A percentile compares a stretch with the other conserved stretches of the same genome.
phyloP scores from a whole-genome alignment of 2,113 vertebrate species.

The Larimichthys crocea region DNA sequence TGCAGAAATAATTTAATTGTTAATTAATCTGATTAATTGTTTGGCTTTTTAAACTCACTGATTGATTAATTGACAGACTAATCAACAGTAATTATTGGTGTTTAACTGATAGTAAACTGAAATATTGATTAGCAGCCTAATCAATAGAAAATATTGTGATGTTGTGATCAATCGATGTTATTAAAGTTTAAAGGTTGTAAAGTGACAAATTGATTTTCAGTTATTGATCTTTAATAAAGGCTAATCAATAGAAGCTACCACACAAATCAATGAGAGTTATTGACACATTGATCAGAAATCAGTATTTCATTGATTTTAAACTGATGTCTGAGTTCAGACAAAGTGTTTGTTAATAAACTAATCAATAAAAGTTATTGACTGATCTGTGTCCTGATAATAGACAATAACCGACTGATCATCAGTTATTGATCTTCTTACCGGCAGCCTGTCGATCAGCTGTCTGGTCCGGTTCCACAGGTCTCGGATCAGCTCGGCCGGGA shows the following conservation, averaged over 20 bases:
- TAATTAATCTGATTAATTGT: background rate
- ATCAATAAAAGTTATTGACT: background rate
- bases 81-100: background rate
- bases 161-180: background rate
- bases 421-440: constrained; percentile 61
- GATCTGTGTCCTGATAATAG: too few species aligned
- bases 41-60: too few species aligned
- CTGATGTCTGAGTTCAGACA: background rate
- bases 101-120: background rate
- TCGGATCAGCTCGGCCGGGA: constrained; percentile 50
- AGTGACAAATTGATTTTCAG: background rate
- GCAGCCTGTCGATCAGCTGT: constrained; percentile 51
- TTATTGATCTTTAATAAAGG: background rate
- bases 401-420: background rate
- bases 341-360: background rate
- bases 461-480: constrained; percentile 59
- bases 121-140: background rate
- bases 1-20: background rate
- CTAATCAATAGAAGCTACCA: background rate
- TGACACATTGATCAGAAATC: background rate
- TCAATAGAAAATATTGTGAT: background rate
- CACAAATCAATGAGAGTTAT: background rate
- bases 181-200: background rate
- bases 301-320: background rate
- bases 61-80: background rate